Conservation (phyloP, 2,888 invertebrate genomes). For the Pyrgus malvae region DNA sequence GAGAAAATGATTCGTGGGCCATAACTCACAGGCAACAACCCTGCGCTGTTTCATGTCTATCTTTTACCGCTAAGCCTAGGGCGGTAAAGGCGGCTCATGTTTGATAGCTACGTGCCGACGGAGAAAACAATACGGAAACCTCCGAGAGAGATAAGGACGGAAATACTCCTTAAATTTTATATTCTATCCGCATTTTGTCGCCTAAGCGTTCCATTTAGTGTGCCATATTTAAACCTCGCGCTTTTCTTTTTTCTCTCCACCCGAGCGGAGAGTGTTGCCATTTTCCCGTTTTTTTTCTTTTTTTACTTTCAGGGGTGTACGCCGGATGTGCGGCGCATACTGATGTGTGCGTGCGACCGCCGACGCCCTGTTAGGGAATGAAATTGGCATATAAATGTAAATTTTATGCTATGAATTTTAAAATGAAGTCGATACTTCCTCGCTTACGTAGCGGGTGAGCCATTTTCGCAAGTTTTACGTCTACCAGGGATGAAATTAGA, state of each 20-base stretch:
- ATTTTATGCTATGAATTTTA: constrained; percentile 82
- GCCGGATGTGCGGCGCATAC: constrained; percentile 72
- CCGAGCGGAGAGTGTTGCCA: constrained; percentile 68
- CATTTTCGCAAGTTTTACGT: constrained; percentile 65
- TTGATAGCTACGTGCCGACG: constrained; percentile 60
- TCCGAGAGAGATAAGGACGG: constrained; percentile 56
- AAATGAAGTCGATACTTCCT: constrained; percentile 80
- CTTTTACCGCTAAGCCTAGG: constrained; percentile 80
- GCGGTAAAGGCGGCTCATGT: constrained; percentile 72
- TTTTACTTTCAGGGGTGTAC: constrained; percentile 60
- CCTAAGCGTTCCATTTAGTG: constrained; percentile 82
- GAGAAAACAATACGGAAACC: constrained; percentile 50
- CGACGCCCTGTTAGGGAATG: constrained; percentile 78
- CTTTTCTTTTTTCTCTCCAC: constrained; percentile 69
- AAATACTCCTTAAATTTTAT: constrained; percentile 75
- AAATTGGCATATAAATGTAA: constrained; percentile 83
- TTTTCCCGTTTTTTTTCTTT: constrained; percentile 67
- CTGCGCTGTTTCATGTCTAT: constrained; percentile 71
- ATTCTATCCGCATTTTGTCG: constrained; percentile 82
- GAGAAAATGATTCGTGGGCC: constrained; percentile 58
- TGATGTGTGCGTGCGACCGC: constrained; percentile 77
- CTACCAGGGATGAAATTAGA: constrained; percentile 73
- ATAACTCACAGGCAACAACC: constrained; percentile 53
- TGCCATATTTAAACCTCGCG: constrained; percentile 79
- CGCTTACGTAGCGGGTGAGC: constrained; percentile 60